Percentiles rank a stretch among this genome's conserved stretches.
Evolutionary conservation across 2,888 invertebrate species (phyloP).

Genomic region (Corbicula japonica): DNA sequence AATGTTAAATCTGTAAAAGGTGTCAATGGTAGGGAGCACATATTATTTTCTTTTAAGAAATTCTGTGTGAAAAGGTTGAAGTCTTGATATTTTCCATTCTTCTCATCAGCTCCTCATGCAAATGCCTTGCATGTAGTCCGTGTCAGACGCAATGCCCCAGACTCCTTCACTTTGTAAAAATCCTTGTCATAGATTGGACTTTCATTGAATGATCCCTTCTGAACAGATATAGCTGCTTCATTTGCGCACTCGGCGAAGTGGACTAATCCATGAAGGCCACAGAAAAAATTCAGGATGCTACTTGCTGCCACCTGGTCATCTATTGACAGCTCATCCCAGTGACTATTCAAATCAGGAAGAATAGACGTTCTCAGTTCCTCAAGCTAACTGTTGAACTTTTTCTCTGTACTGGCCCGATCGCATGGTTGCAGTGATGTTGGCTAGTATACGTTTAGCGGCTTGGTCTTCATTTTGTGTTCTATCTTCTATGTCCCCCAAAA

Average conservation of each 20-base stretch:
- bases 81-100: conserved; percentile 33
- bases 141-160: conserved; percentile 25
- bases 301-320: conserved; percentile 41
- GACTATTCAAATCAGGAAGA: conserved; percentile 45
- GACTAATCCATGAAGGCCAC: conserved; percentile 63
- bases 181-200: conserved; percentile 21
- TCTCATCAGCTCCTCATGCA: conserved; percentile 29
- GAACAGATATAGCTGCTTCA: conserved; percentile 3
- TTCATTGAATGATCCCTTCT: conserved; percentile 8
- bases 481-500: conserved; percentile 36
- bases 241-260: conserved; percentile 58
- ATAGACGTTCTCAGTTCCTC: conserved; percentile 46
- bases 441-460: conserved; percentile 8
- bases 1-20: conserved; percentile 62
- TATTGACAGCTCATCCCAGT: conserved; percentile 45
- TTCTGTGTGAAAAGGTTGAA: conserved; percentile 28
- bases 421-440: conserved; percentile 28
- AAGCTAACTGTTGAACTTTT: conserved; percentile 55
- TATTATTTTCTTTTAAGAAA: conserved; percentile 37
- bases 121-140: conserved; percentile 41
- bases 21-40: conserved; percentile 34
- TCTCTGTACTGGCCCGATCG: conserved; percentile 36
- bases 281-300: conserved; percentile 63
- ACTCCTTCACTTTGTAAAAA: conserved; percentile 21
- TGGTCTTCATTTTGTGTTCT: background rate